Evolutionary conservation across 2,888 invertebrate species (phyloP).

Genomic region (Dastarcus helophoroides): DNA sequence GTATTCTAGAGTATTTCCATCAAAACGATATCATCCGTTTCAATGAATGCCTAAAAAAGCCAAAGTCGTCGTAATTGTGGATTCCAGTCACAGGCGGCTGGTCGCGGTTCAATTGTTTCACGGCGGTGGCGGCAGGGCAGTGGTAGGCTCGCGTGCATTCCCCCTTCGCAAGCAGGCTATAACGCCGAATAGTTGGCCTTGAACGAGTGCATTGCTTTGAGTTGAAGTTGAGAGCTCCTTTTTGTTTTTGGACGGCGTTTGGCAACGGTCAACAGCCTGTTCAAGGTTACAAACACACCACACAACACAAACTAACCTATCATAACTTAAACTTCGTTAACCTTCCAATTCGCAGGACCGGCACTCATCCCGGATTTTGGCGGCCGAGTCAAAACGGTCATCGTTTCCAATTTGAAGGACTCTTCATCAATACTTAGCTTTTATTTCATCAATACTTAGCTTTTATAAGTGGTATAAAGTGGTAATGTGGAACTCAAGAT

Average conservation of each 20-base stretch:
- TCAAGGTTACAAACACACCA: conserved; percentile 33
- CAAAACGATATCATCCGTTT: conserved; percentile 34
- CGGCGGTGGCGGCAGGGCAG: conserved; percentile 22
- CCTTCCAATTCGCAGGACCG: conserved; percentile 16
- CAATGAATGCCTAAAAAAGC: conserved; percentile 36
- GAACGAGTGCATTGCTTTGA: conserved; percentile 40
- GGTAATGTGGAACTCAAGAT: no score
- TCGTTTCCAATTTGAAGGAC: no score
- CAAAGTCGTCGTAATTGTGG: conserved; percentile 36
- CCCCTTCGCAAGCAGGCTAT: conserved; percentile 26
- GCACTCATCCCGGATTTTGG: conserved; percentile 10
- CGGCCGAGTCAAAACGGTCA: no score
- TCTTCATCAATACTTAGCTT: no score
- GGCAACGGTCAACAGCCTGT: conserved; percentile 39
- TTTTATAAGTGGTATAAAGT: no score
- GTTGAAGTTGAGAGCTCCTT: conserved; percentile 30
- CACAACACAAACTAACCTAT: conserved; percentile 36
- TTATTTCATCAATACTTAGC: no score
- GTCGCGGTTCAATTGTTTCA: conserved; percentile 39
- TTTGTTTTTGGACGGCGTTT: conserved; percentile 37
- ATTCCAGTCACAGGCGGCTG: conserved; percentile 37
- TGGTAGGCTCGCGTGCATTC: conserved; percentile 22
- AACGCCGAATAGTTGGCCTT: conserved; percentile 39
- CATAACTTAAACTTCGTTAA: conserved; percentile 34
- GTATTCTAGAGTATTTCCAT: conserved; percentile 29